These are phyloP conservation scores for Microcaecilia unicolor DNA, from an alignment of 2,797 vertebrate species.

Conservation along the genomic window DNA sequence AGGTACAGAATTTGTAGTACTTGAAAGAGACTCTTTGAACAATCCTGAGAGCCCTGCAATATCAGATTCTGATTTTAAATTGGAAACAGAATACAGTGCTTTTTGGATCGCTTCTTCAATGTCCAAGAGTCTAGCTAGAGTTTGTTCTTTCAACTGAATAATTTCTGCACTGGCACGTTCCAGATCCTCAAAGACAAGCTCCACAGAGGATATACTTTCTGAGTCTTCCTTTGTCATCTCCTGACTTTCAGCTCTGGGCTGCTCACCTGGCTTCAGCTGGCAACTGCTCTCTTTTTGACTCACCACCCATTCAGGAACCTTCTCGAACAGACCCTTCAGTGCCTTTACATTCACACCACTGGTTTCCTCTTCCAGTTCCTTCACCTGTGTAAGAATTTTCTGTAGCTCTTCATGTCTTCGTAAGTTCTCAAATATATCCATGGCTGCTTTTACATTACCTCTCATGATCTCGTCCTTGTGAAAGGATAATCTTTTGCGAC, in stretches of 20 bases:
- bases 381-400: slow-evolving; percentile 70
- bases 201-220: slow-evolving; percentile 60
- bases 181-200: slow-evolving; percentile 79
- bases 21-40: slow-evolving; percentile 76
- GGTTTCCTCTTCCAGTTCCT: slow-evolving; percentile 73
- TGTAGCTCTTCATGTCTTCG: slow-evolving; percentile 74
- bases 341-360: slow-evolving; percentile 64
- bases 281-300: slow-evolving; percentile 30
- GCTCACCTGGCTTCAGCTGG: slow-evolving; percentile 14
- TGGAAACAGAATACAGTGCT: slow-evolving; percentile 82
- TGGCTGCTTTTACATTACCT: slow-evolving; percentile 64
- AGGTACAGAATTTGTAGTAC: slow-evolving; percentile 29
- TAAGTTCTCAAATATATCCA: slow-evolving; percentile 76
- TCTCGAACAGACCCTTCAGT: slow-evolving; percentile 70
- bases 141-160: slow-evolving; percentile 82
- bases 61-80: slow-evolving; percentile 79
- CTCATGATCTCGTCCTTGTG: slow-evolving; percentile 86
- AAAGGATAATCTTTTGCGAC: slow-evolving; percentile 70
- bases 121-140: slow-evolving; percentile 76
- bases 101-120: slow-evolving; percentile 87
- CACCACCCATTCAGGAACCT: slow-evolving; percentile 66
- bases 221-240: slow-evolving; percentile 27
- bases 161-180: slow-evolving; percentile 84
- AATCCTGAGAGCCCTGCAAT: slow-evolving; percentile 67
- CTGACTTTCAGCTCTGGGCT: slow-evolving; percentile 23